Base-by-base conservation (phyloP, 1,140 invertebrate genomes). In the Telenomus remus region DNA sequence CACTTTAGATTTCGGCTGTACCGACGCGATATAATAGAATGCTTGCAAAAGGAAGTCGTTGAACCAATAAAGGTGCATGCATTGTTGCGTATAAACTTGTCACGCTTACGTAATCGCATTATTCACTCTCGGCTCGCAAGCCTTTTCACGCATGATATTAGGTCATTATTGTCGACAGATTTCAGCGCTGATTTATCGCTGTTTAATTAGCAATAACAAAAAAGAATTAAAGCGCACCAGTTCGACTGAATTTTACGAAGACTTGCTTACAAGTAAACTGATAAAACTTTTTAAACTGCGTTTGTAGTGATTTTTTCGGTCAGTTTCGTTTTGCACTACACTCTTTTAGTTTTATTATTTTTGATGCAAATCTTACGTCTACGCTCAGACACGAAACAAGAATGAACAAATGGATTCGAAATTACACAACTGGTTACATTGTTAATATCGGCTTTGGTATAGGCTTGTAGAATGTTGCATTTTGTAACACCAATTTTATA, bases 11-110 rank as follows among this genome's bases (percentile, higher is more conserved):
- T 7, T 13, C 13, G 43, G 12, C 11, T n/a, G 10, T 10, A 16
- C 11, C 15, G 12, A 55, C 56, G 16, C 34, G 14, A 19, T 68
- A 68, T 48, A 49, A 49, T 37, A 56, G 37, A 50, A 56, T 48
- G 37, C 48, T 50, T 16, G 27, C 19, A 1, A n/a, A n/a, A 42
- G 55, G 64, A 68, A 68, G 64, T 68, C 16, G 42, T 68, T 68
- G 50, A 33, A 51, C 13, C 7, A 15, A 10, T 50, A 27, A 27
- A 66, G 46, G 35, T 44, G 39, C 61, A 49, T 48, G 61, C 61
- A 65, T 65, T 55, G 51, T 55, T 65, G 44, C 61, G 44, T 55
- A 44, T 65, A 54, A 60, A 57, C 14, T 48, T 55, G 50, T 60
- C 27, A 42, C n/a, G 11, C 15, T 69, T 66, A 55, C 53, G 54